Percentiles rank a stretch among this genome's conserved stretches.
These are phyloP conservation scores for Ormia ochracea DNA, from an alignment of 2,888 invertebrate genomes.

Conservation along the genomic window DNA sequence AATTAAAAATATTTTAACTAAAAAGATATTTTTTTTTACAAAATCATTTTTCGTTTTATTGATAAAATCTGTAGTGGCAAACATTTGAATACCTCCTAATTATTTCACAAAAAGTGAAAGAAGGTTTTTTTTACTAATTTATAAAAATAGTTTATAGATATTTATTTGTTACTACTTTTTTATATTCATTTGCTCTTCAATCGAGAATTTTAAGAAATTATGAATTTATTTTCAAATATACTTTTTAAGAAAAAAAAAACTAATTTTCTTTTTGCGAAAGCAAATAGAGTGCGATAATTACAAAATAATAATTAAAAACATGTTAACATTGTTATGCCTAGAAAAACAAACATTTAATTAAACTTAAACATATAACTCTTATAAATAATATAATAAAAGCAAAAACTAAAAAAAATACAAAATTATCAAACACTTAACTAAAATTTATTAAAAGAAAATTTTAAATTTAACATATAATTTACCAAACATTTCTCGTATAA, in stretches of 20 bases:
- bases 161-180: slow-evolving; percentile 37
- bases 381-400: background rate
- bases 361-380: slow-evolving; percentile 45
- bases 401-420: background rate
- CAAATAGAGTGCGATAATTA: slow-evolving; percentile 18
- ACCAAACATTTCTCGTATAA: too few relatives aligned
- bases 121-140: background rate
- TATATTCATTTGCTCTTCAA: too few relatives aligned
- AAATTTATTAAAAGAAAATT: background rate
- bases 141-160: slow-evolving; percentile 7
- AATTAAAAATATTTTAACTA: background rate
- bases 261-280: background rate
- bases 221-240: too few relatives aligned
- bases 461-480: too few relatives aligned
- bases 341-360: slow-evolving; percentile 25
- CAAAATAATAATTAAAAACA: slow-evolving; percentile 54
- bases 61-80: slow-evolving; percentile 17
- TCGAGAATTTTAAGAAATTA: too few relatives aligned
- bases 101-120: slow-evolving; percentile 8
- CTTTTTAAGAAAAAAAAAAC: background rate
- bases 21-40: background rate
- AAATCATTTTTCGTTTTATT: slow-evolving; percentile 10
- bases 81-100: slow-evolving; percentile 51
- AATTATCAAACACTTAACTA: background rate
- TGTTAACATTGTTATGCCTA: slow-evolving; percentile 62